phyloP scores from a whole-genome alignment of 2,888 invertebrate species.

The Acrobasis repandana region DNA sequence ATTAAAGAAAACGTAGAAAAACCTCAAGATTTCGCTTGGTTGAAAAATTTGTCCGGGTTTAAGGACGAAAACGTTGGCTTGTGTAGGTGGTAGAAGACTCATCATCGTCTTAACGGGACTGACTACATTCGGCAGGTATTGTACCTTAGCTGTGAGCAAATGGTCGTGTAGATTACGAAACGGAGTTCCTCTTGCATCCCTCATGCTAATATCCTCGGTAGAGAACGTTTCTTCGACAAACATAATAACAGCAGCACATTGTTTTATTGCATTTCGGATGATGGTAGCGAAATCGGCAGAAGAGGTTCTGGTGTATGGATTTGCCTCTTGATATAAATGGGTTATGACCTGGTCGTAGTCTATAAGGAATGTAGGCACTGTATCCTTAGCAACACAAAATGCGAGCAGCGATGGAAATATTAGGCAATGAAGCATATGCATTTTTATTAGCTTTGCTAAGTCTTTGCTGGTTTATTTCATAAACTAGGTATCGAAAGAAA shows the following conservation, averaged over 20 bases:
- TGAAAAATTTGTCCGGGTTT: conserved; percentile 36
- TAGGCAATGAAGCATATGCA: not conserved
- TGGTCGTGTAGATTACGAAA: conserved; percentile 44
- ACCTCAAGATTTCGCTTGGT: conserved; percentile 40
- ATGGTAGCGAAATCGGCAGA: conserved; percentile 45
- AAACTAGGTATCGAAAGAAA: too few relatives aligned
- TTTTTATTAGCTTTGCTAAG: too few relatives aligned
- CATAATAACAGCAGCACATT: conserved; percentile 45
- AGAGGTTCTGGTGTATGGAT: conserved; percentile 52
- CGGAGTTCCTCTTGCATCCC: conserved; percentile 52
- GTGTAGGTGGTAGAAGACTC: conserved; percentile 39
- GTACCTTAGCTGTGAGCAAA: conserved; percentile 40
- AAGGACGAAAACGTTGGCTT: conserved; percentile 45
- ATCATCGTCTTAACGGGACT: conserved; percentile 48
- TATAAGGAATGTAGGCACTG: conserved; percentile 54
- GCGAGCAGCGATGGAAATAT: not conserved
- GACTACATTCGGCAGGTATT: conserved; percentile 53
- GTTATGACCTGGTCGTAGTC: conserved; percentile 46
- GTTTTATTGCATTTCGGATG: conserved; percentile 41
- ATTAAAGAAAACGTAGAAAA: conserved; percentile 56
- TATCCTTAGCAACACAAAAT: conserved; percentile 32
- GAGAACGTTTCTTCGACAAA: conserved; percentile 59
- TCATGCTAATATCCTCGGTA: conserved; percentile 54
- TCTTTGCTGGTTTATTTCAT: too few relatives aligned
- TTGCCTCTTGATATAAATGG: conserved; percentile 36